Percentiles rank a stretch among this genome's conserved stretches.
These are phyloP conservation scores for Antheraea mylitta DNA, from an alignment of 1,140 invertebrate species.

Conservation along the genomic window DNA sequence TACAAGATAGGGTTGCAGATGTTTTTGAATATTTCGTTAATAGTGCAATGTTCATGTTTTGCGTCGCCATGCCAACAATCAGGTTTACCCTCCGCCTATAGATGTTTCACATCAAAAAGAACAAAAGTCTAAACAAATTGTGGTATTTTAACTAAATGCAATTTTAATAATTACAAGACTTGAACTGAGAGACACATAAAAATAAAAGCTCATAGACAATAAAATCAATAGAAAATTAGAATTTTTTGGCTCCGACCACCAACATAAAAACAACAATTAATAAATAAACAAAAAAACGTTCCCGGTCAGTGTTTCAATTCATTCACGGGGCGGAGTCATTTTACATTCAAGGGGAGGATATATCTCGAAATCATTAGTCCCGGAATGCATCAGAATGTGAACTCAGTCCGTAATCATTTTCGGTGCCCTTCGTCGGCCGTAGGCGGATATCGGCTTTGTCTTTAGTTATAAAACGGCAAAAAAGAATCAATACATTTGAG, in stretches of 20 bases:
- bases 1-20: no score
- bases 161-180: background rate
- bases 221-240: background rate
- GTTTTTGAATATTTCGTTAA: no score
- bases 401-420: constrained; percentile 59
- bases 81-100: no score
- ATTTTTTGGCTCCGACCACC: constrained; percentile 35
- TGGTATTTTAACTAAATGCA: no score
- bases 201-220: background rate
- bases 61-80: no score
- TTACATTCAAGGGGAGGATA: constrained; percentile 76
- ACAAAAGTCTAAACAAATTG: no score
- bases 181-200: background rate
- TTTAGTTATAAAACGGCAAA: constrained; percentile 55
- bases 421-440: constrained; percentile 55
- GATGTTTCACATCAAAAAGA: no score
- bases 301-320: constrained; percentile 70
- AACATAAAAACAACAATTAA: constrained; percentile 71
- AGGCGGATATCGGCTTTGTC: constrained; percentile 71
- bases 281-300: constrained; percentile 59
- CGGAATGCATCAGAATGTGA: constrained; percentile 64
- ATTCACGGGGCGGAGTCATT: constrained; percentile 67
- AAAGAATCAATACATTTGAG: constrained; percentile 47
- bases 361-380: constrained; percentile 72
- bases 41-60: no score